Conservation (phyloP, 2,797 vertebrate genomes). For the Tapirus indicus region DNA sequence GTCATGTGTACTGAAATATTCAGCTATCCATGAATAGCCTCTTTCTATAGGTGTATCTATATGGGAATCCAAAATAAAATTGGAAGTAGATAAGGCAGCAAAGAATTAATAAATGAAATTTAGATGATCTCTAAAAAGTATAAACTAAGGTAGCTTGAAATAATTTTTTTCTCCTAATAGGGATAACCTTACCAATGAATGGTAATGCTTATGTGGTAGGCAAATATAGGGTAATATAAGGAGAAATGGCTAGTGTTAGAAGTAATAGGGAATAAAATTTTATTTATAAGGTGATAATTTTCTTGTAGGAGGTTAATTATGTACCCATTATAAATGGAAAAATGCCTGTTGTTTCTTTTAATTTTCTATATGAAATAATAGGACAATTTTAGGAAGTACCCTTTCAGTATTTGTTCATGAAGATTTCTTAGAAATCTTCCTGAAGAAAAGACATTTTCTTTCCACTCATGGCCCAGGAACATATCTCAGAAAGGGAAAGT, state of each 20-base stretch:
- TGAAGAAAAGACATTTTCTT: background rate
- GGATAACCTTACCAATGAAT: background rate
- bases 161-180: background rate
- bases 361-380: background rate
- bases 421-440: background rate
- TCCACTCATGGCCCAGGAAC: background rate
- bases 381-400: background rate
- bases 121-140: background rate
- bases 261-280: background rate
- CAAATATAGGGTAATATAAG: background rate
- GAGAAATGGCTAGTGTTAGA: background rate
- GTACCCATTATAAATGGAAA: background rate
- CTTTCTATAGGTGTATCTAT: background rate
- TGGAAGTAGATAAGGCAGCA: background rate
- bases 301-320: background rate
- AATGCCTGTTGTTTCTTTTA: background rate
- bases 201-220: background rate
- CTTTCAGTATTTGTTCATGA: background rate
- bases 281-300: background rate
- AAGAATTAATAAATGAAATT: slow-evolving; percentile 9
- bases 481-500: background rate
- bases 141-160: background rate
- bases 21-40: background rate
- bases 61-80: background rate
- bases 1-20: background rate